Evolutionary conservation across 2,888 invertebrate genomes (phyloP).

Genomic region (Flabesymbios commensalis): DNA sequence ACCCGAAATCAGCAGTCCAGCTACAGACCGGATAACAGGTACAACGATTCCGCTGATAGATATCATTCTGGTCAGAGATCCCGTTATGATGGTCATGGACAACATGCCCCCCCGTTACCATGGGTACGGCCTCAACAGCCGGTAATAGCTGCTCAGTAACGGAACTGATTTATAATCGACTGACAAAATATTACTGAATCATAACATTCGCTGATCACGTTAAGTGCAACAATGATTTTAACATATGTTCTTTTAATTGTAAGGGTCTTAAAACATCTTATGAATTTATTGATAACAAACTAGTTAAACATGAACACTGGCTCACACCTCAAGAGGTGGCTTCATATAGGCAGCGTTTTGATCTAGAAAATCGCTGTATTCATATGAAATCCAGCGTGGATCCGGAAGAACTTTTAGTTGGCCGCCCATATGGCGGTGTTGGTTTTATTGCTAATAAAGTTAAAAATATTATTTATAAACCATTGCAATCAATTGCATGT

Average conservation of each 20-base stretch:
- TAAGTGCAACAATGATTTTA: background rate
- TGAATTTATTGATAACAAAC: background rate
- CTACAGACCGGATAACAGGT: no score
- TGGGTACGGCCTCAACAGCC: background rate
- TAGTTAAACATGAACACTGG: background rate
- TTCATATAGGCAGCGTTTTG: background rate
- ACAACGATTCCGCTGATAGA: no score
- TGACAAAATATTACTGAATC: background rate
- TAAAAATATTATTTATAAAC: background rate
- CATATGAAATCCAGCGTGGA: background rate
- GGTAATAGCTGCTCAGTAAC: no score
- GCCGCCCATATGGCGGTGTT: background rate
- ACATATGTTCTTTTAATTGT: conserved; percentile 2
- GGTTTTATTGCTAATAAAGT: conserved; percentile 1
- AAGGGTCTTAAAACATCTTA: conserved; percentile 2
- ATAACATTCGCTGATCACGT: background rate
- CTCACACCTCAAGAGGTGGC: background rate
- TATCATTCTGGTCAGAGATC: no score
- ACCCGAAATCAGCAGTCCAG: no score
- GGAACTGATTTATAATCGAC: no score
- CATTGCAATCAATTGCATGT: background rate
- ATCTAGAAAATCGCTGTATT: background rate
- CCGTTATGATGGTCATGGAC: no score
- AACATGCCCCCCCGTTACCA: no score
- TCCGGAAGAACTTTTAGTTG: background rate